Evolutionary conservation across 35 echinoderm and acorn worm genomes (phyloP).

Genomic region (Apostichopus parvimensis): DNA sequence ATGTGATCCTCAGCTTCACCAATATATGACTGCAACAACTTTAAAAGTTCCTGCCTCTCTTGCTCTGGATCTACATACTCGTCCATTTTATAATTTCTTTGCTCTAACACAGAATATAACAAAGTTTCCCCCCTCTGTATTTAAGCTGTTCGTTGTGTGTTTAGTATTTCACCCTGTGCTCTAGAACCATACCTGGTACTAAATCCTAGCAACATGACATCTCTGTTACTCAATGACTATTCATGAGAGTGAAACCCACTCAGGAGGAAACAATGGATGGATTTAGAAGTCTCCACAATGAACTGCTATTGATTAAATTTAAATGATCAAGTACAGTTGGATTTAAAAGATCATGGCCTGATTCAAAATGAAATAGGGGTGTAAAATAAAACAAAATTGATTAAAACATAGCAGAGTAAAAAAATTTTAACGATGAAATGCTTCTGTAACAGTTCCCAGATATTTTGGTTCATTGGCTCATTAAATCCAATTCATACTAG

Average conservation of each 20-base stretch:
- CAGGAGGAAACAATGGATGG: not conserved
- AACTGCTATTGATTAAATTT: not conserved
- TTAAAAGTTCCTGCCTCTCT: conserved; percentile 84
- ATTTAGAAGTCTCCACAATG: not conserved
- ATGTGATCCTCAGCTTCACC: conserved; percentile 96
- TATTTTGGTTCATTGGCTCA: too few relatives aligned
- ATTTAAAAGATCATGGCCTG: not conserved
- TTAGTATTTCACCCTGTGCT: not conserved
- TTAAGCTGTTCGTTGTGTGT: not conserved
- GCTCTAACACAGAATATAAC: not conserved
- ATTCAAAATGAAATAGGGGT: conserved; percentile 20
- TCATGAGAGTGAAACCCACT: conserved; percentile 16
- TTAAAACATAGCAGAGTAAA: not conserved
- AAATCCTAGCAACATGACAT: conserved; percentile 68
- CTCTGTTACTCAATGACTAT: conserved; percentile 48
- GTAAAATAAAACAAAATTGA: not conserved
- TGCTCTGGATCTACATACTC: conserved; percentile 86
- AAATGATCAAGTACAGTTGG: not conserved
- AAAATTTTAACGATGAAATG: too few relatives aligned
- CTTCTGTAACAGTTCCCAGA: too few relatives aligned
- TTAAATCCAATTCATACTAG: too few relatives aligned
- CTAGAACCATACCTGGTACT: not conserved
- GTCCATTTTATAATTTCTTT: conserved; percentile 57
- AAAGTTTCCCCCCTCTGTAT: not conserved
- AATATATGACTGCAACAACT: conserved; percentile 92